These are phyloP conservation scores for Oxytorus armatus DNA, from an alignment of 2,888 invertebrate species.

Conservation along the genomic window DNA sequence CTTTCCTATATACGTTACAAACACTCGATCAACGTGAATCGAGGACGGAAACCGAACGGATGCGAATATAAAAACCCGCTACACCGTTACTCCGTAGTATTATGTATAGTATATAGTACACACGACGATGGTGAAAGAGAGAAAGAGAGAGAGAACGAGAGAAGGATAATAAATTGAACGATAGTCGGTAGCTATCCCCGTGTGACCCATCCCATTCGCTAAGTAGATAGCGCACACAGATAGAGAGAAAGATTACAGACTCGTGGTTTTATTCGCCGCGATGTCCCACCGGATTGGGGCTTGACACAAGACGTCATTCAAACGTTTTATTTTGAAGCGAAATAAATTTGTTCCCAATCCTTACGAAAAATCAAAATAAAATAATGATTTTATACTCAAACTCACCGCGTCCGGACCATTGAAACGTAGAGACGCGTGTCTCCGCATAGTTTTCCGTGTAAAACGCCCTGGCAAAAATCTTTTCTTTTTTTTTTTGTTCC, in stretches of 20 bases:
- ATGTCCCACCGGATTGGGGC: constrained; percentile 1
- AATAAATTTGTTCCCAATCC: constrained; percentile 9
- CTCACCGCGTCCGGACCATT: constrained; percentile 77
- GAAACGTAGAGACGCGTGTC: constrained; percentile 74
- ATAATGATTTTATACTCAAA: constrained; percentile 65
- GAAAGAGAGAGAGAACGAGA: constrained; percentile 10
- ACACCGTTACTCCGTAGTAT: constrained; percentile 62
- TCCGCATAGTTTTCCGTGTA: constrained; percentile 75
- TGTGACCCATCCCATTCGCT: constrained; percentile 70
- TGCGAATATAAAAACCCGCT: constrained; percentile 66
- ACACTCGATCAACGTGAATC: constrained; percentile 33
- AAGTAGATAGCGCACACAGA: constrained; percentile 20
- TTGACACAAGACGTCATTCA: constrained; percentile 45
- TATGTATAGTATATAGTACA: constrained; percentile 50
- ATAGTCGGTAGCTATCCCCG: constrained; percentile 13
- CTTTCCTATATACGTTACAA: constrained; percentile 9
- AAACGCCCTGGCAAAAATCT: constrained; percentile 59
- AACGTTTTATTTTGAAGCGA: constrained; percentile 5
- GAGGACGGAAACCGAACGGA: constrained; percentile 40
- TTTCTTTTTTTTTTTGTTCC: constrained; percentile 30
- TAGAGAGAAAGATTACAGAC: too few species aligned
- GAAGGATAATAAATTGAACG: too few species aligned
- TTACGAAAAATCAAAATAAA: not conserved
- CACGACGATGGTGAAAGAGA: constrained; percentile 34
- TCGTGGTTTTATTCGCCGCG: constrained; percentile 37